phyloP scores from a whole-genome alignment of 2,797 vertebrate species.

The Leptatherina wallacei region DNA sequence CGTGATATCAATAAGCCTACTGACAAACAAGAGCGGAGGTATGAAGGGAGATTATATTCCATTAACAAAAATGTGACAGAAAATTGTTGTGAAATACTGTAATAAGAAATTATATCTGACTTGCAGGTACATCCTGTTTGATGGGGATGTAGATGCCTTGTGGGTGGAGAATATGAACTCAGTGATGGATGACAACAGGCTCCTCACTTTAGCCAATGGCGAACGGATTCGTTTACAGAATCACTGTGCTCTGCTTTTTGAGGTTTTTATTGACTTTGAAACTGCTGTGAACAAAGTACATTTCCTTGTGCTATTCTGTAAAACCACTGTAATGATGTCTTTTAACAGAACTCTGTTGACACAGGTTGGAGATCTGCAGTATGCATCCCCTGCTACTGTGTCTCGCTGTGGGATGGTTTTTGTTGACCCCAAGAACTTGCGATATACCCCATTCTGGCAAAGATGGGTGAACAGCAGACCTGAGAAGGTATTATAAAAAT shows the following conservation, averaged over 20 bases:
- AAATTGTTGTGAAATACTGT: constrained; percentile 1
- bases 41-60: constrained; percentile 17
- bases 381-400: constrained; percentile 96
- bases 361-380: constrained; percentile 96
- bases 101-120: constrained; percentile 12
- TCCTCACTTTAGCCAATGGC: constrained; percentile 95
- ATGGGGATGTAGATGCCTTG: constrained; percentile 97
- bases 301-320: background rate
- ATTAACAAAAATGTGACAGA: background rate
- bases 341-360: constrained; percentile 15
- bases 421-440: constrained; percentile 96
- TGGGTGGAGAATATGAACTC: constrained; percentile 99
- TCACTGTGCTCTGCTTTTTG: constrained; percentile 95
- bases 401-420: constrained; percentile 98
- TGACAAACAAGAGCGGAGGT: constrained; percentile 94
- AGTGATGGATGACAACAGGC: constrained; percentile 98
- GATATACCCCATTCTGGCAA: constrained; percentile 91
- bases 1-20: constrained; percentile 95
- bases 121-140: constrained; percentile 94
- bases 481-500: constrained; percentile 77
- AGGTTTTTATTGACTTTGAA: constrained; percentile 77
- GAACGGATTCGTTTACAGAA: constrained; percentile 93
- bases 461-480: constrained; percentile 88
- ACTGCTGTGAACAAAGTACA: constrained; percentile 1
- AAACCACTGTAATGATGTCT: background rate